Evolutionary conservation across 2,797 vertebrate species (phyloP).

Genomic region (Podarcis siculus): DNA sequence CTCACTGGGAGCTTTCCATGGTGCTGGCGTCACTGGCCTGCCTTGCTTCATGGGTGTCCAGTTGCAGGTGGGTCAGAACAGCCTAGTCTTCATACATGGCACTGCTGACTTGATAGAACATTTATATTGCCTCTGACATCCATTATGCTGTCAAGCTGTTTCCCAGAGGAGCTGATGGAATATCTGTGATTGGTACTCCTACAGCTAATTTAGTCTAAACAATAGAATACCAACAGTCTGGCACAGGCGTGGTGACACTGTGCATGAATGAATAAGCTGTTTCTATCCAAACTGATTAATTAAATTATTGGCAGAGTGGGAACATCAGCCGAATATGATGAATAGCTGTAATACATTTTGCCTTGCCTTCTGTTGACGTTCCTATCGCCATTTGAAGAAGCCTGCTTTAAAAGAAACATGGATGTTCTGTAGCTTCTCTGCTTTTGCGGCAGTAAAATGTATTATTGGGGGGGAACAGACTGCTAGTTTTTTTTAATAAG

Average conservation of each 20-base stretch:
- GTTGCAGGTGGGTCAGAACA: neutral
- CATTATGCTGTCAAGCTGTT: neutral
- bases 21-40: neutral
- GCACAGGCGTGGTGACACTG: neutral
- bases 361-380: neutral
- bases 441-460: slow-evolving; percentile 1
- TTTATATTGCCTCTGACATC: neutral
- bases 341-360: slow-evolving; percentile 20
- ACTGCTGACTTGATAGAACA: neutral
- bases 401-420: slow-evolving; percentile 15
- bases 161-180: slow-evolving; percentile 16
- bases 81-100: neutral
- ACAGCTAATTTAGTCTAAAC: slow-evolving; percentile 19
- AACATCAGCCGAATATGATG: slow-evolving; percentile 17
- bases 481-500: neutral
- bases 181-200: neutral
- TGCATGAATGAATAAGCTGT: slow-evolving; percentile 27
- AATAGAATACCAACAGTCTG: slow-evolving; percentile 26
- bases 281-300: slow-evolving; percentile 23
- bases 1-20: neutral
- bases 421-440: neutral
- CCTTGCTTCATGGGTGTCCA: neutral
- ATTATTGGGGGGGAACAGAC: accelerated
- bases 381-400: slow-evolving; percentile 10
- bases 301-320: slow-evolving; percentile 22